Base-by-base conservation (phyloP, 2,888 invertebrate genomes). In the Drosophila infuscata region DNA sequence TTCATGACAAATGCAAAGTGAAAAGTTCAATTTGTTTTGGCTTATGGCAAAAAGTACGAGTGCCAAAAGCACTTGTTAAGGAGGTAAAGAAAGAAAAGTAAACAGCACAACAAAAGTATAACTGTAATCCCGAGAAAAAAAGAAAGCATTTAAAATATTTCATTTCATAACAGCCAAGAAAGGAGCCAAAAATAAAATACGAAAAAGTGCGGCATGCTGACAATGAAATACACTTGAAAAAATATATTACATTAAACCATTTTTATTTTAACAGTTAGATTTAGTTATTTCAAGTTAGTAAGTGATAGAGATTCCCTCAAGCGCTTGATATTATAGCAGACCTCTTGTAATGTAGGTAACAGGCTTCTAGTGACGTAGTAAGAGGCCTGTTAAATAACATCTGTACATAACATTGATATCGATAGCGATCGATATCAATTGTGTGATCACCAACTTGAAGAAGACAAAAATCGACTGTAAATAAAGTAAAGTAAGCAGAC, bases 11-110 rank as follows among this genome's bases (percentile, higher is more conserved):
- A 68, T 79, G 62, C 75, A 80, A 74, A 81, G 68, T 65, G 49
- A 74, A 87, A 87, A 81, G 77, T 77, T 81, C 73, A 84, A 88
- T 88, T 82, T 82, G 58, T 74, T 89, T 80, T 74, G 53, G 56
- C 71, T 74, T 70, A 46, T 30, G 51, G 36, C 52, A 43, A 54
- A 74, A 58, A 29, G 29, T 17, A 15, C 61, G 17, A 32, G 32
- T 48, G 53, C 57, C 58, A 61, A n/a, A 68, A 53, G 59, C 57
- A 61, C 41, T 65, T 41, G 52, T 35, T 43, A 76, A 52, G 63
- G 43, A 76, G 81, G 76, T 64, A 65, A 76, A 71, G 25, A 25
- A 65, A 60, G 67, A 62, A 75, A 73, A 77, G 48, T 38, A 72
- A 70, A 74, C 60, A 66, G 32, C 20, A 52, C 20, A 29, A 33